Evolutionary conservation across 2,888 invertebrate species (phyloP).

Genomic region (Agrotis ipsilon): DNA sequence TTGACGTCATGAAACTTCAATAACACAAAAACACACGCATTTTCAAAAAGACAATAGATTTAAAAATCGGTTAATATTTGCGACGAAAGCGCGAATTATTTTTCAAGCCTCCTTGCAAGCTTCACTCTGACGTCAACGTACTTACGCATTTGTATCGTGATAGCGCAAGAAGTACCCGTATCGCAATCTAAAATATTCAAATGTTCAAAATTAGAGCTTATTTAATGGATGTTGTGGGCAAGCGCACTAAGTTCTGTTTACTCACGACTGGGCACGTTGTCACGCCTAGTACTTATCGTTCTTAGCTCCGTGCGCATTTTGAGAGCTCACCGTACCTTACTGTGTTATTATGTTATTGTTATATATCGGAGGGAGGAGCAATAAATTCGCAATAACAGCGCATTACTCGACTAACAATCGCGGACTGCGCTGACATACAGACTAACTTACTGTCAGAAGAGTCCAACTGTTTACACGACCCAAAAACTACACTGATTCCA

Average conservation of each 20-base stretch:
- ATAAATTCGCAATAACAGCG: slow-evolving; percentile 78
- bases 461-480: slow-evolving; percentile 89
- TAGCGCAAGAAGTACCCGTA: slow-evolving; percentile 90
- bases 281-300: slow-evolving; percentile 84
- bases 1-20: slow-evolving; percentile 25
- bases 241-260: slow-evolving; percentile 71
- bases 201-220: slow-evolving; percentile 75
- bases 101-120: slow-evolving; percentile 69
- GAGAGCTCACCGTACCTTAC: slow-evolving; percentile 62
- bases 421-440: slow-evolving; percentile 85
- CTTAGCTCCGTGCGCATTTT: slow-evolving; percentile 85
- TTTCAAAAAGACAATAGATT: slow-evolving; percentile 40
- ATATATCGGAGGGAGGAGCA: slow-evolving; percentile 69
- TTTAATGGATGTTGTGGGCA: slow-evolving; percentile 55
- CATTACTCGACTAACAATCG: slow-evolving; percentile 81
- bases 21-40: slow-evolving; percentile 48
- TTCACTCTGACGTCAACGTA: slow-evolving; percentile 73
- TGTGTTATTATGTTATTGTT: slow-evolving; percentile 65
- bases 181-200: slow-evolving; percentile 89
- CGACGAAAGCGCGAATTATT: slow-evolving; percentile 69
- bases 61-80: slow-evolving; percentile 61
- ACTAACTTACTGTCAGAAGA: slow-evolving; percentile 86
- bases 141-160: slow-evolving; percentile 90
- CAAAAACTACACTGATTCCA: slow-evolving; percentile 88
- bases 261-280: slow-evolving; percentile 88